phyloP scores from a whole-genome alignment of 2,888 invertebrate species.

The Chymomyza amoena region DNA sequence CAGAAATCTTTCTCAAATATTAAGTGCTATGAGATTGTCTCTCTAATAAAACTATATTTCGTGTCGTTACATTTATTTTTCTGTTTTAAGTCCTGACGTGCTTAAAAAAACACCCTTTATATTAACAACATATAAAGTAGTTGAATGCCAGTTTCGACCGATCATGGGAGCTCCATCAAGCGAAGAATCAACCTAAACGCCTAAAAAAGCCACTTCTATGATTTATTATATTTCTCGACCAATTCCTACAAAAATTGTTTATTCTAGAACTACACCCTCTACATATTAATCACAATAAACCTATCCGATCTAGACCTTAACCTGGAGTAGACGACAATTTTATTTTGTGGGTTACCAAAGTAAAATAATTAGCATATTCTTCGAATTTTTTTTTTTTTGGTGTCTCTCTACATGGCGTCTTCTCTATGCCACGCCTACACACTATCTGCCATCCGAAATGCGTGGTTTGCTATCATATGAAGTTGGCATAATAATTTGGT shows the following conservation, averaged over 20 bases:
- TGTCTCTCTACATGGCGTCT: background rate
- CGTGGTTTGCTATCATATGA: slow-evolving; percentile 37
- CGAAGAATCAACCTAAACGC: too few relatives aligned
- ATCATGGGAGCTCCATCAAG: too few relatives aligned
- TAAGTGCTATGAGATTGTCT: too few relatives aligned
- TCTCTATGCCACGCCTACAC: slow-evolving; percentile 1
- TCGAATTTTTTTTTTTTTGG: slow-evolving; percentile 29
- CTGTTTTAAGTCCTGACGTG: too few relatives aligned
- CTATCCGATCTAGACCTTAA: slow-evolving; percentile 44
- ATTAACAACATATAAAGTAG: too few relatives aligned
- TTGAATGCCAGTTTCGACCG: too few relatives aligned
- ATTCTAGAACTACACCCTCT: background rate
- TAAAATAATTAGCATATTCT: slow-evolving; percentile 41
- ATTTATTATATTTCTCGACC: too few relatives aligned
- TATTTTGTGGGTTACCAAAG: slow-evolving; percentile 49
- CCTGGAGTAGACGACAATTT: slow-evolving; percentile 34
- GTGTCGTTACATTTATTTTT: too few relatives aligned
- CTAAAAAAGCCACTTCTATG: too few relatives aligned
- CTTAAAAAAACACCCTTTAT: too few relatives aligned
- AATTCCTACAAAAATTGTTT: background rate
- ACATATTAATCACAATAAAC: background rate
- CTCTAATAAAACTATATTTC: too few relatives aligned
- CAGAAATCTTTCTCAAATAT: too few relatives aligned
- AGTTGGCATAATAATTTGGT: slow-evolving; percentile 56
- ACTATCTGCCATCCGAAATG: slow-evolving; percentile 43